These are phyloP conservation scores for Pantherophis vulpinus DNA, from an alignment of 2,797 vertebrate species.

Conservation along the genomic window DNA sequence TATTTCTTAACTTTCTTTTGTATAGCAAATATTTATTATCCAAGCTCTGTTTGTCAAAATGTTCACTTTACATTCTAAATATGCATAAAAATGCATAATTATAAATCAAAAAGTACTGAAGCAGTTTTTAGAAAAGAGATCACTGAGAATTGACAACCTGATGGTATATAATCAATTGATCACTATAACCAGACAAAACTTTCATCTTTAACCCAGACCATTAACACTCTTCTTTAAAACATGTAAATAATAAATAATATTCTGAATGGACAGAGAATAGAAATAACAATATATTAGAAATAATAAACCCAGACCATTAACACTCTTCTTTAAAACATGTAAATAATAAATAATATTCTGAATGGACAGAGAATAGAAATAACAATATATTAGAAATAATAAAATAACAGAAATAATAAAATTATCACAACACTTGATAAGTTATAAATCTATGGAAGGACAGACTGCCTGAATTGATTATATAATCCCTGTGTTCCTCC, in stretches of 20 bases:
- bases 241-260: not conserved
- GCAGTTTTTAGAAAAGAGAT: not conserved
- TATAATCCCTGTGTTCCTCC: not conserved
- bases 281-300: not conserved
- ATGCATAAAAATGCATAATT: not conserved
- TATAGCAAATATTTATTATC: not conserved
- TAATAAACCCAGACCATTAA: not conserved
- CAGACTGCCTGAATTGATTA: not conserved
- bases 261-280: not conserved
- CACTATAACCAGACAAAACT: not conserved
- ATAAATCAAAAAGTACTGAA: not conserved
- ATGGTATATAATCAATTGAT: not conserved
- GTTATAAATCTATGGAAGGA: not conserved
- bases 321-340: not conserved
- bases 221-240: not conserved
- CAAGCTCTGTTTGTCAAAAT: not conserved
- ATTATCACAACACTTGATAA: not conserved
- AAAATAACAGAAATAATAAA: not conserved
- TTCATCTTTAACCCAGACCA: not conserved
- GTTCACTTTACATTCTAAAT: not conserved
- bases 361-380: not conserved
- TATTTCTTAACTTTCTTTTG: not conserved
- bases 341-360: not conserved
- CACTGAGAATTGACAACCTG: not conserved
- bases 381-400: not conserved